A percentile compares a stretch with the other conserved stretches of the same genome.
Evolutionary conservation across 2,888 invertebrate genomes (phyloP).

Genomic region (Metacarcinus magister): DNA sequence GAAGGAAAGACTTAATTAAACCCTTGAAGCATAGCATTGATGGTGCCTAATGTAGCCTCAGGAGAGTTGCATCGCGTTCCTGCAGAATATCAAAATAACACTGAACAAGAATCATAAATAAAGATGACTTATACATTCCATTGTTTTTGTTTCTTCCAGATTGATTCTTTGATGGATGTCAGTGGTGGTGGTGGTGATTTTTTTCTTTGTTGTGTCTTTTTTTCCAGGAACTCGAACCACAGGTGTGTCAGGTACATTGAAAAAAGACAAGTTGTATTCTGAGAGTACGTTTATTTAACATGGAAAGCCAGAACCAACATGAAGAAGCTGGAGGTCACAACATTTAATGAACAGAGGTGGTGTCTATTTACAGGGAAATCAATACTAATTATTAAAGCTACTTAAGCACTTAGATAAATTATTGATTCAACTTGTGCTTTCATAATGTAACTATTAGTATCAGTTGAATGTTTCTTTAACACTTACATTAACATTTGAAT

Average conservation of each 20-base stretch:
- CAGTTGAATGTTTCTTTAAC: too few species aligned
- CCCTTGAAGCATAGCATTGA: constrained; percentile 56
- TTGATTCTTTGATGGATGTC: background rate
- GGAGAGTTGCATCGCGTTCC: constrained; percentile 62
- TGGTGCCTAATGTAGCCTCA: constrained; percentile 70
- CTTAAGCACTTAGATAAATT: background rate
- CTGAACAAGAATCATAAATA: constrained; percentile 63
- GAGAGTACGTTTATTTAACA: background rate
- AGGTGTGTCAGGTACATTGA: background rate
- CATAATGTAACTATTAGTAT: background rate
- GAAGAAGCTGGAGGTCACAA: background rate
- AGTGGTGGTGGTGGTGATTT: background rate
- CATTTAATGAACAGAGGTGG: background rate
- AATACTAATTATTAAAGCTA: too few species aligned
- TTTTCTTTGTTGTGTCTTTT: background rate
- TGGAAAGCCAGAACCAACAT: background rate
- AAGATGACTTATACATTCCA: constrained; percentile 55
- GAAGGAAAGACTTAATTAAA: constrained; percentile 38
- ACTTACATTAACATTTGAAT: background rate
- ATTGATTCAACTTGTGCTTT: background rate
- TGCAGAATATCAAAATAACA: constrained; percentile 71
- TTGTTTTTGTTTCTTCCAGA: constrained; percentile 34
- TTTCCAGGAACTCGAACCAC: background rate
- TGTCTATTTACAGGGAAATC: background rate
- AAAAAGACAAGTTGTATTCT: background rate